Conservation (phyloP, 2,797 vertebrate genomes). For the Tauraco hartlaubi region DNA sequence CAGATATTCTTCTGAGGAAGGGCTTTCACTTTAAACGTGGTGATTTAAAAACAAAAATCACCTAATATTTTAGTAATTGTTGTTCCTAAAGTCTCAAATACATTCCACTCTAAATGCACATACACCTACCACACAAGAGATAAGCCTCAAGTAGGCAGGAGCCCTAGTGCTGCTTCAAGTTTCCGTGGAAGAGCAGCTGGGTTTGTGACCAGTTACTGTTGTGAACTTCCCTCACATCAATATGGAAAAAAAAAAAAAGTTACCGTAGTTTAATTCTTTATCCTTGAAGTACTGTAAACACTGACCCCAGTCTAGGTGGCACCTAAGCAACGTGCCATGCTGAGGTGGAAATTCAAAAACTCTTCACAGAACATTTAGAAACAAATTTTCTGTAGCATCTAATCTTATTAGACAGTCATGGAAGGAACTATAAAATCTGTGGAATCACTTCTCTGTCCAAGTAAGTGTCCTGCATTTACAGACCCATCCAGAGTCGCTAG, state of each 20-base stretch:
- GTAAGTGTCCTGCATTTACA: neutral
- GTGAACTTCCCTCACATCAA: neutral
- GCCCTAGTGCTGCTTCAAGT: neutral
- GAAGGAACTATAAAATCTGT: neutral
- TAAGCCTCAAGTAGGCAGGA: neutral
- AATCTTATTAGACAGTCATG: neutral
- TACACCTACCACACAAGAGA: neutral
- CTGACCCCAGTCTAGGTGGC: neutral
- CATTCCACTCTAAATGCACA: neutral
- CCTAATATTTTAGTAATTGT: no score
- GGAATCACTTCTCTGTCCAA: neutral
- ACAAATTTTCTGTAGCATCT: neutral
- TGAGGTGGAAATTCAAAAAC: neutral
- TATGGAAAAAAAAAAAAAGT: neutral
- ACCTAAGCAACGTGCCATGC: neutral
- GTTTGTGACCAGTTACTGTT: neutral
- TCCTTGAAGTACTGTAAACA: neutral
- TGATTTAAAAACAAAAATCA: neutral
- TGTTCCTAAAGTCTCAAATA: neutral
- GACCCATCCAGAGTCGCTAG: neutral
- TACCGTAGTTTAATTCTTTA: neutral
- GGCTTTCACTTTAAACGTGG: neutral
- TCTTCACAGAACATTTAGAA: neutral
- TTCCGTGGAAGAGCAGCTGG: neutral
- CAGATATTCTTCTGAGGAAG: neutral